Percentiles rank a stretch among this genome's conserved stretches.
These are phyloP conservation scores for Tetramorium bicarinatum DNA, from an alignment of 2,888 invertebrate species.

Conservation along the genomic window DNA sequence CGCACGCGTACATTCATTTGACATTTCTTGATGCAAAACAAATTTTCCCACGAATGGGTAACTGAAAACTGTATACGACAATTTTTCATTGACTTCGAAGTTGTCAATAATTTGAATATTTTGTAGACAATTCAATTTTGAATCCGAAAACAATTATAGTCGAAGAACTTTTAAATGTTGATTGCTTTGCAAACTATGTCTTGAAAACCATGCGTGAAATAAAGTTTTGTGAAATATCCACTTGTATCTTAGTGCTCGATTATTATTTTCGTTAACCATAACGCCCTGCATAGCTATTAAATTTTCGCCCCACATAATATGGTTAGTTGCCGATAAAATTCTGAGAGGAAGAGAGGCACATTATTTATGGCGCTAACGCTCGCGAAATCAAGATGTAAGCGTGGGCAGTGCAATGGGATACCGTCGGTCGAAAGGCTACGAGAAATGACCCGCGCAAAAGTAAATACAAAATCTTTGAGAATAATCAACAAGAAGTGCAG, in stretches of 20 bases:
- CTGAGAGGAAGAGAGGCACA: slow-evolving; percentile 58
- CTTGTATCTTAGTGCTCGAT: slow-evolving; percentile 7
- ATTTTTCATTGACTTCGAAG: background rate
- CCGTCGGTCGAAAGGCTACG: slow-evolving; percentile 54
- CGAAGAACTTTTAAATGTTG: background rate
- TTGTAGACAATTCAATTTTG: background rate
- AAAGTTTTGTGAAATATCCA: background rate
- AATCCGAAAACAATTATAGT: background rate
- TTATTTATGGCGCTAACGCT: slow-evolving; percentile 80
- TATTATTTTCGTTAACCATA: slow-evolving; percentile 61
- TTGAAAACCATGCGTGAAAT: background rate
- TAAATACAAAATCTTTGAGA: slow-evolving; percentile 26
- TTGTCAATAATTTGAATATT: background rate
- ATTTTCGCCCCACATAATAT: slow-evolving; percentile 75
- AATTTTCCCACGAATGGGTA: background rate
- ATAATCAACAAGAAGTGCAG: slow-evolving; percentile 25
- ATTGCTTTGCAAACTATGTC: background rate
- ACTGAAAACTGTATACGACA: background rate
- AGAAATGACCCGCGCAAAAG: slow-evolving; percentile 59
- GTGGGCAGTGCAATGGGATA: slow-evolving; percentile 63
- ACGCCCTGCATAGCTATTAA: slow-evolving; percentile 64
- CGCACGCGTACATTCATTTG: background rate
- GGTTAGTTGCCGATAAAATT: slow-evolving; percentile 71
- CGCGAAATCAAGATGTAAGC: slow-evolving; percentile 83
- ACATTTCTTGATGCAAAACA: background rate